Conservation (phyloP, 2,797 vertebrate species). For the Sebastes diploproa region DNA sequence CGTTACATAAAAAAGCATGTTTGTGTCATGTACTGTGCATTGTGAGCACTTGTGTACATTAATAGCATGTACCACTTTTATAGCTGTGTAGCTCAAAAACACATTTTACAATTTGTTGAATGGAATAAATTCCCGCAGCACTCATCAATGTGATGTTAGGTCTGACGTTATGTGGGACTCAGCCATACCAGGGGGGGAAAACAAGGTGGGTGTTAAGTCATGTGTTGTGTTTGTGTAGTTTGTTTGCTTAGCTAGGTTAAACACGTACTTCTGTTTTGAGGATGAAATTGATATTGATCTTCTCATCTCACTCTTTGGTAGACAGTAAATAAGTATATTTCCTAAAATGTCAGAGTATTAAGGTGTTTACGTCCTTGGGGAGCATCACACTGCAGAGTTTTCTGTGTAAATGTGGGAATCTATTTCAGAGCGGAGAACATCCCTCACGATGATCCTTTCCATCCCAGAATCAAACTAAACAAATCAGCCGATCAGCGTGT, state of each 20-base stretch:
- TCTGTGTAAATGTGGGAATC: conserved; percentile 2
- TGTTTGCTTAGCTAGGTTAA: not conserved
- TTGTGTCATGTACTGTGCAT: too few species aligned
- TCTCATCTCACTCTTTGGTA: not conserved
- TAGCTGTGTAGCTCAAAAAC: too few species aligned
- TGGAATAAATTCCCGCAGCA: not conserved
- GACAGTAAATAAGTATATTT: not conserved
- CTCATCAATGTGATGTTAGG: not conserved
- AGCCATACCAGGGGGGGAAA: not conserved
- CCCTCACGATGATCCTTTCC: conserved; percentile 32
- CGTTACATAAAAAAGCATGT: too few species aligned
- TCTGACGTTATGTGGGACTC: not conserved
- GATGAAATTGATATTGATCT: conserved; percentile 14
- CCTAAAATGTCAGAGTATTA: not conserved
- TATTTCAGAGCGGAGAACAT: conserved; percentile 13
- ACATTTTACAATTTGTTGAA: not conserved
- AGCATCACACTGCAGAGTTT: not conserved
- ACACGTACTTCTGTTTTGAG: not conserved
- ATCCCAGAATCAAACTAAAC: conserved; percentile 50
- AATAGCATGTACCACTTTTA: too few species aligned
- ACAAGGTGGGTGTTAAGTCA: not conserved
- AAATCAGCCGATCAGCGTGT: conserved; percentile 50
- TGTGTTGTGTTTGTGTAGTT: not conserved
- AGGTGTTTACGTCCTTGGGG: not conserved
- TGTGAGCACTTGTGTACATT: too few species aligned